Conservation (phyloP, 2,797 vertebrate genomes). For the Sebastolobus alascanus region DNA sequence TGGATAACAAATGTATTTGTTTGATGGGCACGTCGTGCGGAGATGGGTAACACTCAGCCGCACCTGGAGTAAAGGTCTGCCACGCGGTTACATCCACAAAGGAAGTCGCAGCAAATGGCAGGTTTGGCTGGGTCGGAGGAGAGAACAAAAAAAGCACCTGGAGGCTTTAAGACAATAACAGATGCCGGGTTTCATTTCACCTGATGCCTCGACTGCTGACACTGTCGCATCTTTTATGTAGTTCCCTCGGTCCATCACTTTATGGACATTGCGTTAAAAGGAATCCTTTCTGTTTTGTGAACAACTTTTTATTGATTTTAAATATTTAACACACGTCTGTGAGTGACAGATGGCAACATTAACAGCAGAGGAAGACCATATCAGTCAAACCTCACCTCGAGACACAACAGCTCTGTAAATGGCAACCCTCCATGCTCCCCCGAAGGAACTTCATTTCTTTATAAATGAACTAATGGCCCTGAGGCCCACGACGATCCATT, state of each 20-base stretch:
- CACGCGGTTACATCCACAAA: conserved; percentile 20
- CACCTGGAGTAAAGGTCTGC: conserved; percentile 53
- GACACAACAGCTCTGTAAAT: conserved; percentile 25
- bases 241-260: conserved; percentile 14
- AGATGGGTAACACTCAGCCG: conserved; percentile 46
- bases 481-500: conserved; percentile 42
- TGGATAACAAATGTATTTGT: conserved; percentile 81
- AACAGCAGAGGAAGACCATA: conserved; percentile 2
- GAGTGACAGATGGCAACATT: conserved; percentile 9
- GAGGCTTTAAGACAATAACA: conserved; percentile 36
- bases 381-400: conserved; percentile 5
- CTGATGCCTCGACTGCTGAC: conserved; percentile 6
- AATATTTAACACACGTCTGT: not conserved
- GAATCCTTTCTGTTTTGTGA: not conserved
- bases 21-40: conserved; percentile 57
- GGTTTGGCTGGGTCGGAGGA: conserved; percentile 36
- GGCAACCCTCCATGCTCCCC: conserved; percentile 4
- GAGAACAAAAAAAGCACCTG: conserved; percentile 15
- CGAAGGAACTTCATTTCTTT: conserved; percentile 36
- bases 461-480: conserved; percentile 41
- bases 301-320: not conserved
- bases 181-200: conserved; percentile 37
- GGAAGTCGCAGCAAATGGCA: conserved; percentile 25
- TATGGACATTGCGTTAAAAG: not conserved
- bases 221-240: conserved; percentile 1